Base-by-base conservation (phyloP, 2,113 vertebrate species). In the Macquaria australasica region DNA sequence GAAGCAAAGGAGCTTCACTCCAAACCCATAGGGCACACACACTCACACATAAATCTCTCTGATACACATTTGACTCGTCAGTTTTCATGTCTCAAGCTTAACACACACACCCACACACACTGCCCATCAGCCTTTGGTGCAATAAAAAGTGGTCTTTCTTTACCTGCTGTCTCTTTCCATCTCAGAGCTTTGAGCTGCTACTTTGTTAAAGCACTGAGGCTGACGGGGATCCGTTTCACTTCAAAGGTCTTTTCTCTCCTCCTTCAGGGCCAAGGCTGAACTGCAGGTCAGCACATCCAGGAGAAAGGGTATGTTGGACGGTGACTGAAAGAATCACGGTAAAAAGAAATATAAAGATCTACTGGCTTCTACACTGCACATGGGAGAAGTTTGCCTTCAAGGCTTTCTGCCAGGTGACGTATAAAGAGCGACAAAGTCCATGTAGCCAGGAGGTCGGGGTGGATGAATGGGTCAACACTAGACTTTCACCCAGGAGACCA, bases 1-100 rank as follows among this genome's bases (percentile, higher is more conserved):
- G 83, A 89, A 84, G 90, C 82, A 72, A 88, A 68, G 43, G 69
- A 77, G 62, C 88, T 80, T 82, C 79, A 85, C 70, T 70, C 78
- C 43, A 80, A 84, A 73, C 28, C 74, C 71, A 77, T 80, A 85
- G 66, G 66, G 16, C 73, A 7, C 6, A 63, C n/a, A 53, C 31
- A 77, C 16, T 10, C 23, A 11, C 43, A n/a, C 39, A 74, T 18
- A 79, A 1, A 62, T 59, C 31, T 68, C 43, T 76, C 23, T 11
- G 28, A 37, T 37, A 34, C 64, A 84, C 39, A 0, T 59, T 72
- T 12, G 1, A 43, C 23, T 64, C 34, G 41, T 70, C 16, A 39
- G 14, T 72, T 77, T 82, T 73, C 21, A 59, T 15, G 11, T 69
- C 68, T 72, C 1, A 8, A 45, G 43, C 39, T n/a, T 37, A 21